These are phyloP conservation scores for Apantesis nais DNA, from an alignment of 2,888 invertebrate species.

Conservation along the genomic window DNA sequence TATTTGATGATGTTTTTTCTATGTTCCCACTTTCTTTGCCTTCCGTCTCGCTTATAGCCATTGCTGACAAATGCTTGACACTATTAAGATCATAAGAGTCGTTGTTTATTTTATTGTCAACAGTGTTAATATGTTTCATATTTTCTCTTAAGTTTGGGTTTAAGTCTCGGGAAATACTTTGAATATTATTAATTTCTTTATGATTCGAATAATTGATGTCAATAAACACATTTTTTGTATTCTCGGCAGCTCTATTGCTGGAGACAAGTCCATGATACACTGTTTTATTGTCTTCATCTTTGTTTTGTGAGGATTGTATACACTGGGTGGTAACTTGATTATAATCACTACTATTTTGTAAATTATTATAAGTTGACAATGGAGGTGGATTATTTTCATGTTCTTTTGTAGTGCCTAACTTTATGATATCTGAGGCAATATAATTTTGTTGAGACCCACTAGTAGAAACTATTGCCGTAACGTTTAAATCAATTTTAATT, in stretches of 20 bases:
- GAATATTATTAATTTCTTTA: not conserved
- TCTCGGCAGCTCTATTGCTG: not conserved
- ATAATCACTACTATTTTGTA: not conserved
- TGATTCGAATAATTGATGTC: not conserved
- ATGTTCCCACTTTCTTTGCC: not conserved
- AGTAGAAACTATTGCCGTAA: conserved; percentile 61
- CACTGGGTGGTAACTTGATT: not conserved
- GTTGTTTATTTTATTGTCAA: not conserved
- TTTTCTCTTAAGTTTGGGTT: not conserved
- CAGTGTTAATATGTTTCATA: not conserved
- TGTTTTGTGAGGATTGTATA: not conserved
- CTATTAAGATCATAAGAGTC: not conserved
- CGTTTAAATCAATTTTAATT: conserved; percentile 66
- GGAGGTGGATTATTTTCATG: not conserved
- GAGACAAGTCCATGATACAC: not conserved
- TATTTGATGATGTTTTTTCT: conserved; percentile 24
- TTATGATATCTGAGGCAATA: not conserved
- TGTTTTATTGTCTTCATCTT: not conserved
- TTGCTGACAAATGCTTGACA: not conserved
- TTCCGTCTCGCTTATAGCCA: not conserved
- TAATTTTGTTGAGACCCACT: conserved; percentile 9
- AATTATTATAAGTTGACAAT: not conserved
- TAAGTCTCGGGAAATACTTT: not conserved
- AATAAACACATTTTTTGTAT: not conserved
- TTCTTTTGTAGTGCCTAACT: not conserved